phyloP scores from a whole-genome alignment of 2,888 invertebrate species.

The Tenthredo scrophulariae region DNA sequence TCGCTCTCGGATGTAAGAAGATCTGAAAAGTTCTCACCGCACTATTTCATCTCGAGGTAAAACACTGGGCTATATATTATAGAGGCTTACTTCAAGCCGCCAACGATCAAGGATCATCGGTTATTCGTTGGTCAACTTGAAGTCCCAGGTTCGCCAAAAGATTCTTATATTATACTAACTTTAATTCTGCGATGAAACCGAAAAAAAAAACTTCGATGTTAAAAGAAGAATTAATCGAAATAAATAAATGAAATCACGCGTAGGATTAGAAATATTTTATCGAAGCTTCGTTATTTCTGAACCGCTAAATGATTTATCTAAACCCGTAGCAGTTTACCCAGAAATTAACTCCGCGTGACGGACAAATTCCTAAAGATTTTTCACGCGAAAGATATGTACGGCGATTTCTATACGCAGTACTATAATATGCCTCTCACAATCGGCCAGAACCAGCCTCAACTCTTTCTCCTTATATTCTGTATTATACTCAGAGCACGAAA shows the following conservation, averaged over 20 bases:
- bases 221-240: background rate
- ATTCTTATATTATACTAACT: background rate
- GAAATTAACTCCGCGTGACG: conserved; percentile 40
- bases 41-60: conserved; percentile 17
- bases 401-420: conserved; percentile 25
- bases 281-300: background rate
- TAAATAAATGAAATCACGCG: too few species aligned
- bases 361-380: conserved; percentile 20
- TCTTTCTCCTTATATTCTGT: conserved; percentile 31
- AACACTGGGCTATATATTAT: background rate
- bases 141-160: background rate
- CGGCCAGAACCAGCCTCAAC: conserved; percentile 29
- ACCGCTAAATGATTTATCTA: background rate
- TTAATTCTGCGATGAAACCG: background rate
- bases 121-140: background rate
- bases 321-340: background rate
- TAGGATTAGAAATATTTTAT: background rate
- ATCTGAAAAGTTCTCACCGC: conserved; percentile 9
- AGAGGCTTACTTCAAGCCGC: background rate
- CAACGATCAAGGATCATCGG: background rate
- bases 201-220: background rate
- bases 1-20: conserved; percentile 17
- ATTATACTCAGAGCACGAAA: conserved; percentile 10
- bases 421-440: conserved; percentile 17
- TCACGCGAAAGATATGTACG: conserved; percentile 1